Base-by-base conservation (phyloP, 92 coral and sea anemone genomes). In the Bergia puertoricense region DNA sequence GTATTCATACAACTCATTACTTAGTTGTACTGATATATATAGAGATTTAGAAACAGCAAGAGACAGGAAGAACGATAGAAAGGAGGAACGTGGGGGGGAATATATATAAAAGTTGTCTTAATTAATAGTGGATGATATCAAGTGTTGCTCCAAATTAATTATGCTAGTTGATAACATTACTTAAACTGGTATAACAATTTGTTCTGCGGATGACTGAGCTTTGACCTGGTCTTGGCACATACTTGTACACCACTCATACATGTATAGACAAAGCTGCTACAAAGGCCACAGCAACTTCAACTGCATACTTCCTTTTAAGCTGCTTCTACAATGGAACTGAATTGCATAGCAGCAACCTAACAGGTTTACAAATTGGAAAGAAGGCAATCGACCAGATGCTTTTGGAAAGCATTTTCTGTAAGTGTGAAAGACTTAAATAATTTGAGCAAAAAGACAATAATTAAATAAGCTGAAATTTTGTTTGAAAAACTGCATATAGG, bases 391-490 rank as follows among this genome's bases (percentile, higher is more conserved):
- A 71, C 38, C 76, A 71, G 22, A 71, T 71, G 10, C 18, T 23
- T 71, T n/a, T 71, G 76, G 76, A 71, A 71, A 74, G 77, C 1
- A 74, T 74, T 74, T 74, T 74, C 44, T 37, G 77, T 74, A 74
- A 74, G 77, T 74, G 46, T 9, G 45, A 36, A 38, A 36, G 43
- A 30, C 46, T 2, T 74, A 8, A 74, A 37, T 16, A 74, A 74
- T 37, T 30, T 74, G 30, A 30, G 30, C 30, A 30, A 30, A 30
- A 30, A 30, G 30, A 30, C 30, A 30, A 30, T 30, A 30, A 30
- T 30, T 30, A 30, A 30, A 30, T 30, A 30, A 30, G 30, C 30
- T 30, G 30, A 30, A 30, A 30, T 30, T 30, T 30, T 30, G 30
- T 30, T 30, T 30, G 30, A 30, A 30, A 30, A 30, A 30, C 30